phyloP scores from a whole-genome alignment of 2,113 vertebrate species.

The Vombatus ursinus region DNA sequence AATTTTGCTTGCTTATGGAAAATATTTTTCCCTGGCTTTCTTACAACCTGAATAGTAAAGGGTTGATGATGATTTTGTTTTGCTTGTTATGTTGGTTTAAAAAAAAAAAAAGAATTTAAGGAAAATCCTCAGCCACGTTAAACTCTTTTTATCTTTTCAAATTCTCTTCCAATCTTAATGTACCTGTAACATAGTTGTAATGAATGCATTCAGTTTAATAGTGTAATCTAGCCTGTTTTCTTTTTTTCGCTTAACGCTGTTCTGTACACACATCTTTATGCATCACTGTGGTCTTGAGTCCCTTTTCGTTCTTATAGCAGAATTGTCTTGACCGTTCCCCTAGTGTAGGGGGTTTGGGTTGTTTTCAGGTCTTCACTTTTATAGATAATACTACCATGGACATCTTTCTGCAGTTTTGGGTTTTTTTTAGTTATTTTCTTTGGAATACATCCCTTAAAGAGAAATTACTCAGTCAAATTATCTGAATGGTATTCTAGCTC shows the following conservation, averaged over 20 bases:
- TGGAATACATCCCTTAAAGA: neutral
- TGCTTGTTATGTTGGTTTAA: neutral
- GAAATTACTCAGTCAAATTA: neutral
- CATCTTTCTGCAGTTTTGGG: neutral
- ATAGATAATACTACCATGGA: neutral
- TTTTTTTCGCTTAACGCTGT: neutral
- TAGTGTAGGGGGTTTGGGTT: neutral
- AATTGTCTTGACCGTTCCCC: neutral
- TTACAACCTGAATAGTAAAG: constrained; percentile 22
- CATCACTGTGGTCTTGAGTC: neutral
- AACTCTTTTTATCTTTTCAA: neutral
- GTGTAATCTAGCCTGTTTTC: neutral
- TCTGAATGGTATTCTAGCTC: neutral
- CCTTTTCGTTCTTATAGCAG: neutral
- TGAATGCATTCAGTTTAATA: neutral
- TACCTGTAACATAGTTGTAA: neutral
- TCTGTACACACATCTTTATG: neutral
- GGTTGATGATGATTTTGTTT: neutral
- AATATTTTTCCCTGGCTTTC: neutral
- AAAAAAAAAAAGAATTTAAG: neutral
- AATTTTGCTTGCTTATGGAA: constrained; percentile 29
- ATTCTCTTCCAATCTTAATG: neutral
- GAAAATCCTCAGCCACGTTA: neutral
- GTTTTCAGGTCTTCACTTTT: neutral
- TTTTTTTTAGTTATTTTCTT: neutral